Base-by-base conservation (phyloP, 2,888 invertebrate genomes). In the Lomographa bimaculata region DNA sequence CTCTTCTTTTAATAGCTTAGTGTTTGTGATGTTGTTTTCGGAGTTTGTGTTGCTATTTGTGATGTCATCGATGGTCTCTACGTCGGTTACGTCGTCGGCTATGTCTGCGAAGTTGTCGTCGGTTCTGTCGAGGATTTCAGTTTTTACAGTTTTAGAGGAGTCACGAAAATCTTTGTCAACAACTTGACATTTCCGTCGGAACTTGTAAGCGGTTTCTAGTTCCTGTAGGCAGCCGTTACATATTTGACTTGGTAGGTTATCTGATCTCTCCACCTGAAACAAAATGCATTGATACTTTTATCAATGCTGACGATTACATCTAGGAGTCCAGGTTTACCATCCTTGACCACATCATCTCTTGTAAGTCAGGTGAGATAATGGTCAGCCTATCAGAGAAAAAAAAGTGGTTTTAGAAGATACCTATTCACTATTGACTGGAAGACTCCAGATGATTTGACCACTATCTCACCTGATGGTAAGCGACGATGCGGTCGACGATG, bases 191-290 rank as follows among this genome's bases (percentile, higher is more conserved):
- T 81, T 84, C 39, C 72, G 69, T 49, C 89, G 66, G 46, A 90
- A 90, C 57, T 81, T 87, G 57, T 78, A 89, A 2, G 89, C 89
- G 30, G 69, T 78, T 44, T 87, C 81, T 32, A 90, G 55, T 41
- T 85, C 81, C 48, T 66, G 67, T 0, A 80, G 62, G 50, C 90
- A 90, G 19, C 57, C 69, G 19, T 71, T 54, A 42, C 90, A 90
- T 40, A 90, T 79, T 33, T 74, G 77, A 38, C 78, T 51, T 0
- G 90, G 85, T 19, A 89, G 56, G 24, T 64, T 69, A 42, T 90
- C 89, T 0, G 79, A 61, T 52, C 69, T 66, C 1, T 81, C 77
- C 16, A 89, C 71, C 90, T 90, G 57, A 19, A 74, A 77, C 25
- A 49, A 50, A n/a, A n/a, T n/a, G n/a, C n/a, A n/a, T n/a, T n/a